Base-by-base conservation (phyloP, 2,113 vertebrate genomes). In the Damaliscus lunatus region DNA sequence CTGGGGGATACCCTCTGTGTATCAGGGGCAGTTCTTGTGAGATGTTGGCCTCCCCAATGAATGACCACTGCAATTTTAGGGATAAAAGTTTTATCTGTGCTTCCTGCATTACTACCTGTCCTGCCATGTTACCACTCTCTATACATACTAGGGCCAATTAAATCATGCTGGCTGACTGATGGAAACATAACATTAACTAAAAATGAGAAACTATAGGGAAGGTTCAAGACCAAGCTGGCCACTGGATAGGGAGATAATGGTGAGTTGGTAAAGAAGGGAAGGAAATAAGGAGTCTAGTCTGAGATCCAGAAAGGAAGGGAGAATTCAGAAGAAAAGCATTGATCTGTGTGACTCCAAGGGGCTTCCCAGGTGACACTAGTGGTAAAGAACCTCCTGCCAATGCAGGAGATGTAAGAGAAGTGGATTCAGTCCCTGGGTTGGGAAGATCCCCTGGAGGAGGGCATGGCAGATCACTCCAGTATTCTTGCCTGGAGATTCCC, bases 121-220 rank as follows among this genome's bases (percentile, higher is more conserved):
- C 60, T 59, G 9, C 29, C 1, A 0, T 1, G 29, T 62, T 15
- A 8, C 43, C 31, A n/a, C 13, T 16, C 3, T n/a, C 67, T 53
- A 23, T 53, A 36, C 21, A 52, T 13, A 62, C 11, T 1, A 36
- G 0, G 36, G 6, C 12, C 46, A 33, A 33, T 50, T 55, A 43
- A 23, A 7, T 21, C 62, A 17, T 27, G 17, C 40, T n/a, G 43
- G 7, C 40, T 7, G 19, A 83, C 53, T 62, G 71, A 83, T 48
- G 43, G 36, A 52, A 82, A 64, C 16, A 12, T 17, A 6, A 6
- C 13, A 6, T 43, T 46, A 46, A 36, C 43, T 27, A 19, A 88
- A 91, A 80, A 46, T 3, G n/a, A 40, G 62, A 59, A 36, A 33
- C 40, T 31, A 33, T 6, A 78, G 85, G 48, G 48, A n/a, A 94